Base-by-base conservation (phyloP, 2,797 vertebrate species). In the Petrocephalus sullivani region DNA sequence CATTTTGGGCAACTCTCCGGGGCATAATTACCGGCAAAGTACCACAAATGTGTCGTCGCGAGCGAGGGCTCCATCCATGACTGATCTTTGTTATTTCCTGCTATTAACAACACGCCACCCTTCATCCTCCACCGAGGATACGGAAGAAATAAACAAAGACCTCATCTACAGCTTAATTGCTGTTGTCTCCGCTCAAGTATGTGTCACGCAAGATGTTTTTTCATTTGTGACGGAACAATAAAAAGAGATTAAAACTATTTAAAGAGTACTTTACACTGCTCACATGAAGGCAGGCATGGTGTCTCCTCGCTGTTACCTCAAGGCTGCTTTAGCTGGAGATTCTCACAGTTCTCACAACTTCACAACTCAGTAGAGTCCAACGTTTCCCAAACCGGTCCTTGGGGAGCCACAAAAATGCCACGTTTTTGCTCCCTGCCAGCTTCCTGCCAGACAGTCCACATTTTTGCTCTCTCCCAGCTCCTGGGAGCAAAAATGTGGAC, bases 21-120 rank as follows among this genome's bases (percentile, higher is more conserved):
- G 87, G 89, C 56, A 56, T 89, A 86, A 89, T 89, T 89, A 88
- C 54, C 56, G 28, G 64, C 46, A 81, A 85, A 86, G 56, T 21
- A 58, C 33, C 21, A 16, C 21, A 23, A 85, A 61, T 37, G 49
- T 67, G 54, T 14, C 54, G n/a, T n/a, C 41, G 64, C 75, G 28
- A 53, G 57, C 37, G 86, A 78, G 9, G 7, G 16, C 16, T 28
- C 54, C 46, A 10, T 88, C 78, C 85, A 53, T 37, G 54, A 37
- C 19, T 85, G 33, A 67, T 81, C 21, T 89, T 81, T 81, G 61
- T 89, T 61, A 78, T 85, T 87, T 51, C 21, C 54, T 61, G 71
- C 67, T 71, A 89, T 83, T 56, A 21, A 67, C 71, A 58, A 37
- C 54, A 53, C 9, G 51, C 8, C 19, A 61, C 71, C 82, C 82